Conservation (phyloP, 2,888 invertebrate genomes). For the Apomyelois bistriatella region DNA sequence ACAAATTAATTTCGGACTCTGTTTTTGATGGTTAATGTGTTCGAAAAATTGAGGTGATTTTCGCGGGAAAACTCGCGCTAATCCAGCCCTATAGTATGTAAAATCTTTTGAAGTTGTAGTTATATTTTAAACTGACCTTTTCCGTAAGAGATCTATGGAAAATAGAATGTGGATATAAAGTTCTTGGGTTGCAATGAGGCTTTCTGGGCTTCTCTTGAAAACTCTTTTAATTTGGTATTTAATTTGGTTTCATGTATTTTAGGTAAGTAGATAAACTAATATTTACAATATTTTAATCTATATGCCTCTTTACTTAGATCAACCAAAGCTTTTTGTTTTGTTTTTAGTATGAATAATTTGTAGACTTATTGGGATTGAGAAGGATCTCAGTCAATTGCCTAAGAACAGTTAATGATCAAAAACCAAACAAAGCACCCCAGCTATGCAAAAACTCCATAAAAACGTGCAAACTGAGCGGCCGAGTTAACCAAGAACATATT, state of each 20-base stretch:
- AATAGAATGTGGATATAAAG: background rate
- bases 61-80: constrained; percentile 13
- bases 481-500: constrained; percentile 6
- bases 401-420: background rate
- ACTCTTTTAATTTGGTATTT: background rate
- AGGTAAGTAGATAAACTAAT: background rate
- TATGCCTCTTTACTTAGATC: too few species aligned
- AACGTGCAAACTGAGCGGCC: constrained; percentile 2
- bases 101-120: background rate
- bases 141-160: too few species aligned
- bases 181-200: background rate
- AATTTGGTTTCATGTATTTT: background rate
- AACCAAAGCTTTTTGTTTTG: too few species aligned
- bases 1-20: constrained; percentile 79
- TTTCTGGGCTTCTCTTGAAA: background rate
- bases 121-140: too few species aligned
- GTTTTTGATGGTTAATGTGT: constrained; percentile 77
- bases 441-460: background rate
- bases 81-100: background rate
- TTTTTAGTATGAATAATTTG: too few species aligned
- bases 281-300: too few species aligned
- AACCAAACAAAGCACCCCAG: background rate
- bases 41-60: constrained; percentile 56
- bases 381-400: too few species aligned
- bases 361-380: too few species aligned